Evolutionary conservation across 1,140 invertebrate species (phyloP).

Genomic region (Drosophila baimaii): DNA sequence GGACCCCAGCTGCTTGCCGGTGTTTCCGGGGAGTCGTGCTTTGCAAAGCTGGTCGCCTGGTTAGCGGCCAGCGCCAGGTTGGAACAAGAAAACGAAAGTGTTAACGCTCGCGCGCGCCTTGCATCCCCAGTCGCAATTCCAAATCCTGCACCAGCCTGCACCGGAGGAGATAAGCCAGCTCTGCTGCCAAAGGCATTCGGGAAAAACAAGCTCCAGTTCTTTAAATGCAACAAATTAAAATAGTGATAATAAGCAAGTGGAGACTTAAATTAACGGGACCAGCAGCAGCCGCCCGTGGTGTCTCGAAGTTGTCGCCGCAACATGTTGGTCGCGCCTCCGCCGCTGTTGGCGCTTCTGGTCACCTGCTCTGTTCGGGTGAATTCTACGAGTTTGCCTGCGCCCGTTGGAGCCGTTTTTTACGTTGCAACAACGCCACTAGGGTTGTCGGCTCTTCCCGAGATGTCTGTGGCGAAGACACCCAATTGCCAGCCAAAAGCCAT

Average conservation of each 20-base stretch:
- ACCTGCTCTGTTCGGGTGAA: constrained; percentile 81
- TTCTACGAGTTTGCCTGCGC: constrained; percentile 78
- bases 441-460: constrained; percentile 56
- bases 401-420: constrained; percentile 23
- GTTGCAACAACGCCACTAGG: constrained; percentile 9
- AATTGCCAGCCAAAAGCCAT: background rate
- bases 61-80: constrained; percentile 83
- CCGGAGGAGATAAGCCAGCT: background rate
- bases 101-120: constrained; percentile 44
- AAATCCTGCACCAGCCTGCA: background rate
- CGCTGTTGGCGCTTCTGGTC: constrained; percentile 42
- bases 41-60: constrained; percentile 67
- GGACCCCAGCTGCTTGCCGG: constrained; percentile 5
- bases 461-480: constrained; percentile 21
- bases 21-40: constrained; percentile 44
- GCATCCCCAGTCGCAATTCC: constrained; percentile 2
- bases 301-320: constrained; percentile 67
- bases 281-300: constrained; percentile 38
- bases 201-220: background rate
- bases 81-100: constrained; percentile 85
- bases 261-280: background rate
- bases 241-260: too few relatives aligned
- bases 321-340: constrained; percentile 54
- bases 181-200: background rate
- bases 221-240: background rate